These are phyloP conservation scores for Osmoderma eremita DNA, from an alignment of 2,888 invertebrate species.

Conservation along the genomic window DNA sequence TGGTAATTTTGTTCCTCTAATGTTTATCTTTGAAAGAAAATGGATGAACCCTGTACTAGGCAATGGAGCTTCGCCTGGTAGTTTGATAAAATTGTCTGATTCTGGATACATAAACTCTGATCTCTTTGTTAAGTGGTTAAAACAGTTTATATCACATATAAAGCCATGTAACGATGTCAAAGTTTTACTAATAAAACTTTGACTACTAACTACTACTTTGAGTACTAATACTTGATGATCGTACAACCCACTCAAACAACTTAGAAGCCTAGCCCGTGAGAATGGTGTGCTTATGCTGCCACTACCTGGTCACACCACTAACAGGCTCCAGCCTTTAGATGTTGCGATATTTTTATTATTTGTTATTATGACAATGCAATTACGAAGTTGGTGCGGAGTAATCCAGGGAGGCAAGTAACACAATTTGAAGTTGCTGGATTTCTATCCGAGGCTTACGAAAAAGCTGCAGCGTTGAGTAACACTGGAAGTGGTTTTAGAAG, in stretches of 20 bases:
- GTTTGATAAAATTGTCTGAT: constrained; percentile 8
- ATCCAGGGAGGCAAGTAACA: constrained; percentile 6
- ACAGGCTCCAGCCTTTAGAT: constrained; percentile 19
- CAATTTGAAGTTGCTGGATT: constrained; percentile 44
- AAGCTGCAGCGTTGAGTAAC: constrained; percentile 44
- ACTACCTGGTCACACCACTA: constrained; percentile 11
- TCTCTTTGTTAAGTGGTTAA: background rate
- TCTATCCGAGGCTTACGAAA: constrained; percentile 46
- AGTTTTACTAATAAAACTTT: background rate
- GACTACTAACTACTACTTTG: no score
- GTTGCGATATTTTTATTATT: background rate
- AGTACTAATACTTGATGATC: no score
- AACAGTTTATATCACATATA: background rate
- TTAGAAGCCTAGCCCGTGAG: background rate
- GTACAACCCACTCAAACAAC: no score
- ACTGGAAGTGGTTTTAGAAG: constrained; percentile 44
- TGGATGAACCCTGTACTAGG: background rate
- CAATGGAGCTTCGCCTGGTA: constrained; percentile 12
- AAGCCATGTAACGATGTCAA: background rate
- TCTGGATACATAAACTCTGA: constrained; percentile 10
- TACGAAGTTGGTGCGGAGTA: background rate
- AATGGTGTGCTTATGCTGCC: constrained; percentile 7
- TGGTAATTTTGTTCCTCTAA: constrained; percentile 49
- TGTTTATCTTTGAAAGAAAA: constrained; percentile 44
- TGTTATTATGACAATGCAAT: constrained; percentile 10